phyloP scores from a whole-genome alignment of 2,888 invertebrate species.

The Anoplius nigerrimus region DNA sequence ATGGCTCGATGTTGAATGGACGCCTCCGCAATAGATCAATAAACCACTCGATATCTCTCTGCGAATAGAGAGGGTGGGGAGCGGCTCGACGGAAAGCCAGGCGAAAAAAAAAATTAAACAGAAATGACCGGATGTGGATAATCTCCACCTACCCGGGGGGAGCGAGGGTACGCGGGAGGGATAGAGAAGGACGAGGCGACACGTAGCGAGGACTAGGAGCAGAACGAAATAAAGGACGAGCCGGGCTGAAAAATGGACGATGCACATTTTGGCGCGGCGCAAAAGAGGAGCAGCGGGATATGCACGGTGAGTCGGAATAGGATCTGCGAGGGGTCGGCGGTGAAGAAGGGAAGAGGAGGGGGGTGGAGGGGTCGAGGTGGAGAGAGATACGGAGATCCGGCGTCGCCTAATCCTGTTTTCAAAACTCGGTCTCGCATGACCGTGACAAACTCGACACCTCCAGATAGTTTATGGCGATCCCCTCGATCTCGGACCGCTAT shows the following conservation, averaged over 20 bases:
- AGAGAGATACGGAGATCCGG: conserved; percentile 52
- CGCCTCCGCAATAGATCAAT: conserved; percentile 38
- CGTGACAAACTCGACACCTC: conserved; percentile 69
- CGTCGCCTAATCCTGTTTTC: conserved; percentile 68
- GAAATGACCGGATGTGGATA: conserved; percentile 73
- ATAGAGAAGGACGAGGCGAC: conserved; percentile 29
- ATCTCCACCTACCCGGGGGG: conserved; percentile 53
- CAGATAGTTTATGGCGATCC: conserved; percentile 61
- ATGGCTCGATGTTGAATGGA: conserved; percentile 39
- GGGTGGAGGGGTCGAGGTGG: not conserved
- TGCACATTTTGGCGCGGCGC: conserved; percentile 57
- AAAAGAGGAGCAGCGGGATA: no score
- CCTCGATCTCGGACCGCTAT: conserved; percentile 34
- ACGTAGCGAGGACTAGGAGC: conserved; percentile 29
- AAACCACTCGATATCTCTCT: conserved; percentile 65
- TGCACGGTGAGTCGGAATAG: conserved; percentile 28
- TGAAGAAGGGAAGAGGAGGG: conserved; percentile 23
- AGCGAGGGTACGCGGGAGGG: conserved; percentile 21
- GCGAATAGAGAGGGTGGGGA: conserved; percentile 3
- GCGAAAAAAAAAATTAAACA: conserved; percentile 62
- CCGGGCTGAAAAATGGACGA: conserved; percentile 63
- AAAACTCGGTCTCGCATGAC: conserved; percentile 67
- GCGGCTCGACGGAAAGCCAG: conserved; percentile 5
- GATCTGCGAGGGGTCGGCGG: not conserved
- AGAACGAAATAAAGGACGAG: conserved; percentile 39